Evolutionary conservation across 2,113 vertebrate genomes (phyloP).

Genomic region (Agelaius phoeniceus): DNA sequence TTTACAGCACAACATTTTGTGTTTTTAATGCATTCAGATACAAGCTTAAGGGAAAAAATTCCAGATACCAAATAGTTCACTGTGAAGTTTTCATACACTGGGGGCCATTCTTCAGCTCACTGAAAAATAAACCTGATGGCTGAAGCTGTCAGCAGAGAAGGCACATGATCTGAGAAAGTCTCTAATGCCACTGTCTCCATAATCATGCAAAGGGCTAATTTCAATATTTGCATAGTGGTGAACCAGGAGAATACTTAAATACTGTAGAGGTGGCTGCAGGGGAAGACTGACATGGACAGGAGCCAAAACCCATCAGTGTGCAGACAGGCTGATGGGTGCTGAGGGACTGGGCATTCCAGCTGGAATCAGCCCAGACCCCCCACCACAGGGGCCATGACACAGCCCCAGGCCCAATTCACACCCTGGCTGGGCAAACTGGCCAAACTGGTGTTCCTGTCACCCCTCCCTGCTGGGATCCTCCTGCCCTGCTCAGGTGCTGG

Average conservation of each 20-base stretch:
- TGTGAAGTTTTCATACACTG: neutral
- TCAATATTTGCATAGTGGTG: constrained; percentile 32
- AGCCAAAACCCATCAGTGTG: neutral
- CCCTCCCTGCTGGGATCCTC: neutral
- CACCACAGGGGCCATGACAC: fast-evolving
- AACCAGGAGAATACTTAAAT: constrained; percentile 24
- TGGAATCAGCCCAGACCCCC: neutral
- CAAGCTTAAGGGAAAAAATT: neutral
- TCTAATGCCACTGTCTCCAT: neutral
- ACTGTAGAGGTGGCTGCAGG: neutral
- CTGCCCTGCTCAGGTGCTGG: neutral
- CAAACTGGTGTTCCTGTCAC: neutral
- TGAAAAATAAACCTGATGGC: neutral
- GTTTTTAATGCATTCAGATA: neutral
- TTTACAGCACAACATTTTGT: neutral
- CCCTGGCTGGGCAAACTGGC: neutral
- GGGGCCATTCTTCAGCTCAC: neutral
- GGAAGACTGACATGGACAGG: neutral
- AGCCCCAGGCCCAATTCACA: neutral
- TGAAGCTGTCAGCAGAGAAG: neutral
- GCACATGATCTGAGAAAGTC: neutral
- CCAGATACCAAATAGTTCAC: neutral
- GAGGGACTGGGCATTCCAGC: neutral
- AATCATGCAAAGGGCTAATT: neutral
- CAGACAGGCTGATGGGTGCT: neutral